Conservation (phyloP, 2,797 vertebrate genomes). For the Oreonectes daqikongensis region DNA sequence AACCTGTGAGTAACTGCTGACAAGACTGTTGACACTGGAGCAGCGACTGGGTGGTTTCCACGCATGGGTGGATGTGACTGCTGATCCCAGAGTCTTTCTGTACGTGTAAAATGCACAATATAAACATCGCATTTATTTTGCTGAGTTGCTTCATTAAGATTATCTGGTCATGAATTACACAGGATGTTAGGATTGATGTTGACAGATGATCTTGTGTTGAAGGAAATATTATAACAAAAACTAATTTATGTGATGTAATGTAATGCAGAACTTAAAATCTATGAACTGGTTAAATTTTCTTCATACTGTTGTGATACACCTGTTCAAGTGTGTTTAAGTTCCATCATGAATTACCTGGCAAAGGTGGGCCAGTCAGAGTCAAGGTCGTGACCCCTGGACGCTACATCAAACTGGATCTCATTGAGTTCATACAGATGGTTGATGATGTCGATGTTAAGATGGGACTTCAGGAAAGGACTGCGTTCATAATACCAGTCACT, state of each 20-base stretch:
- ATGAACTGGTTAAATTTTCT: too few species aligned
- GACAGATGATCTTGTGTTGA: not conserved
- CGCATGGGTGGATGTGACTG: conserved; percentile 75
- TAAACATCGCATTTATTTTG: not conserved
- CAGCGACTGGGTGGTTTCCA: conserved; percentile 93
- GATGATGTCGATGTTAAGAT: conserved; percentile 88
- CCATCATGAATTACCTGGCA: conserved; percentile 82
- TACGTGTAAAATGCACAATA: conserved; percentile 29
- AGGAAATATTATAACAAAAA: too few species aligned
- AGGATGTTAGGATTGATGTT: not conserved
- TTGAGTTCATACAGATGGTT: conserved; percentile 94
- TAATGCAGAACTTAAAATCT: too few species aligned
- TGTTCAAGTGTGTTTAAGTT: not conserved
- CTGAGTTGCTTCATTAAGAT: not conserved
- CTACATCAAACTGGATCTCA: conserved; percentile 93
- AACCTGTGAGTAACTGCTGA: conserved; percentile 89
- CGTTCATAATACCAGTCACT: conserved; percentile 97
- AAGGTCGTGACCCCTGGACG: conserved; percentile 91
- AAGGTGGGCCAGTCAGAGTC: conserved; percentile 94
- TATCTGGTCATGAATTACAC: not conserved
- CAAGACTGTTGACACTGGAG: conserved; percentile 93
- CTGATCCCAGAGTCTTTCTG: conserved; percentile 83
- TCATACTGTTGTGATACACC: not conserved
- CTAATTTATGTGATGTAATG: too few species aligned
- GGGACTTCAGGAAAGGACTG: conserved; percentile 91